phyloP scores from a whole-genome alignment of 2,888 invertebrate genomes.

The Lasioglossum zephyrum region DNA sequence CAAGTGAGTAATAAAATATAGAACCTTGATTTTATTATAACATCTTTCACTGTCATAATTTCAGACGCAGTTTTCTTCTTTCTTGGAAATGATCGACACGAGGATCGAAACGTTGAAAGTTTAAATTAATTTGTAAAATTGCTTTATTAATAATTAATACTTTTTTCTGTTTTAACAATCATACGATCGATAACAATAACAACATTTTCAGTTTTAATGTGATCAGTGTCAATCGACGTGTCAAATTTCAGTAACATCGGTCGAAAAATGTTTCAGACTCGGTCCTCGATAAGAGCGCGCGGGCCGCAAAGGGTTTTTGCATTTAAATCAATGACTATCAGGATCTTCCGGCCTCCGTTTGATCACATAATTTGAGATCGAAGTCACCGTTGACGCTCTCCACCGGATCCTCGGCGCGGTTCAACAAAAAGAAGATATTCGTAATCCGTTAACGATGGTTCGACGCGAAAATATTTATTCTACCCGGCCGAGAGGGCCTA shows the following conservation, averaged over 20 bases:
- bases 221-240: neutral
- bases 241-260: neutral
- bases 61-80: no score
- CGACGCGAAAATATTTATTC: conserved; percentile 80
- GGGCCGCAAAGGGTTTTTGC: neutral
- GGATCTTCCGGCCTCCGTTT: neutral
- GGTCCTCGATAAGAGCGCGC: neutral
- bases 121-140: no score
- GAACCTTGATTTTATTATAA: no score
- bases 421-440: conserved; percentile 58
- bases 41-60: no score
- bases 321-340: conserved; percentile 15
- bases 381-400: conserved; percentile 14
- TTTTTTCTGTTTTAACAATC: no score
- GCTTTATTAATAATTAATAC: no score
- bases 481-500: conserved; percentile 74
- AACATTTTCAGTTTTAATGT: neutral
- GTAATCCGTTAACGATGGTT: conserved; percentile 74
- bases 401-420: neutral
- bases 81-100: no score
- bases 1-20: no score
- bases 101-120: no score
- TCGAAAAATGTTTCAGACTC: neutral
- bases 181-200: no score
- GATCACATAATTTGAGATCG: neutral